A percentile compares a stretch with the other conserved stretches of the same genome.
phyloP scores from a whole-genome alignment of 2,888 invertebrate species.

The Lapara coniferarum region DNA sequence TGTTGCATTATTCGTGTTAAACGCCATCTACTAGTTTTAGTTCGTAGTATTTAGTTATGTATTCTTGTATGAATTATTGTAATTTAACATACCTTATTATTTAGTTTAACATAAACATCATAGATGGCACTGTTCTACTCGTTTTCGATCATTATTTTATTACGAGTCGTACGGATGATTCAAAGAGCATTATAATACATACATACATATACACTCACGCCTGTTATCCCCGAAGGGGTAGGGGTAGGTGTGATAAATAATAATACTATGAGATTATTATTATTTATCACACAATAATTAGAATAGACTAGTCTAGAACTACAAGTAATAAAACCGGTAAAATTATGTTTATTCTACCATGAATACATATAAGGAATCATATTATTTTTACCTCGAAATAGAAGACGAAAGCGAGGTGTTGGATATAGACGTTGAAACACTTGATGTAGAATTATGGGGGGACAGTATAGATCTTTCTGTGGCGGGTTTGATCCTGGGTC shows the following conservation, averaged over 20 bases:
- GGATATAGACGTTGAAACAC: constrained; percentile 34
- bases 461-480: constrained; percentile 30
- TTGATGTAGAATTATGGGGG: constrained; percentile 31
- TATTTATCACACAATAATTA: too few species aligned
- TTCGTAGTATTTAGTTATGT: background rate
- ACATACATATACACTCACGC: too few species aligned
- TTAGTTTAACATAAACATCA: background rate
- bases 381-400: constrained; percentile 40
- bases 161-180: too few species aligned
- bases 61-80: background rate
- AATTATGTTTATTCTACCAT: background rate
- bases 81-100: background rate
- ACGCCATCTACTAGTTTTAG: background rate
- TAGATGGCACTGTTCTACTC: background rate
- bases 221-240: too few species aligned
- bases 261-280: too few species aligned
- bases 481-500: constrained; percentile 29
- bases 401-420: constrained; percentile 42
- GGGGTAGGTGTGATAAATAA: too few species aligned
- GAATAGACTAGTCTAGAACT: too few species aligned
- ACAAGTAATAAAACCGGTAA: background rate
- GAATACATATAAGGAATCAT: background rate
- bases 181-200: too few species aligned
- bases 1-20: background rate
- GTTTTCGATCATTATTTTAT: background rate